These are phyloP conservation scores for Melanotaenia trifasciata DNA, from an alignment of 2,797 vertebrate species.

Conservation along the genomic window DNA sequence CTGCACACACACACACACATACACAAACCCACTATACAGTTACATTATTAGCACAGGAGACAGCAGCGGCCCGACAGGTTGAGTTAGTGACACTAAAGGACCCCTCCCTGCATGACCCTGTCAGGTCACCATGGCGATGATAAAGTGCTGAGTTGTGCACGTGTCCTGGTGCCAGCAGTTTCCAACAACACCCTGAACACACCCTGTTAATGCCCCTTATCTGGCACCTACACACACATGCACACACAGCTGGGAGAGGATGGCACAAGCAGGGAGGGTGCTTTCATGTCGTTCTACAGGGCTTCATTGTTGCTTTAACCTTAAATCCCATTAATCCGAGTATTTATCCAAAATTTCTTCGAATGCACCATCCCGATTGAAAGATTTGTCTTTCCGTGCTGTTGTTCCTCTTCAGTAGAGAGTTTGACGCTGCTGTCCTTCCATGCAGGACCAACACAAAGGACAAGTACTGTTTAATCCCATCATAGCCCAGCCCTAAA, in stretches of 20 bases:
- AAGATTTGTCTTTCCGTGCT: conserved; percentile 22
- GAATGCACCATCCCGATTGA: conserved; percentile 38
- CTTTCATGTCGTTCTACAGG: conserved; percentile 27
- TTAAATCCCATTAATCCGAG: conserved; percentile 43
- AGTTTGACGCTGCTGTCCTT: conserved; percentile 51
- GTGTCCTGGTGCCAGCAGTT: conserved; percentile 74
- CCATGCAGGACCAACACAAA: conserved; percentile 71
- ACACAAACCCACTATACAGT: neutral
- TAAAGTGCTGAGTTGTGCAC: conserved; percentile 75
- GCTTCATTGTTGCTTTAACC: conserved; percentile 48
- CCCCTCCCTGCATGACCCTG: conserved; percentile 60
- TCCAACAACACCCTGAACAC: conserved; percentile 76
- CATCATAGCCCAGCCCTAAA: conserved; percentile 62
- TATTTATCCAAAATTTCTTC: conserved; percentile 30
- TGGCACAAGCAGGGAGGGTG: conserved; percentile 30
- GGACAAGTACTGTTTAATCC: conserved; percentile 76
- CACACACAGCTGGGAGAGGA: conserved; percentile 71
- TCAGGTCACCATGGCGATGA: conserved; percentile 67
- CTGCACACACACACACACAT: conserved; percentile 36
- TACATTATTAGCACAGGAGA: conserved; percentile 40
- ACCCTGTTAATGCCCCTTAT: conserved; percentile 76
- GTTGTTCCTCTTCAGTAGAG: conserved; percentile 29
- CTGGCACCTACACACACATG: conserved; percentile 50
- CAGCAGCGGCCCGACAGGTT: conserved; percentile 43
- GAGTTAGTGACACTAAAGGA: conserved; percentile 58